Percentiles rank a stretch among this genome's conserved stretches.
Conservation (phyloP, 2,113 vertebrate species). For the Atlantisia rogersi region DNA sequence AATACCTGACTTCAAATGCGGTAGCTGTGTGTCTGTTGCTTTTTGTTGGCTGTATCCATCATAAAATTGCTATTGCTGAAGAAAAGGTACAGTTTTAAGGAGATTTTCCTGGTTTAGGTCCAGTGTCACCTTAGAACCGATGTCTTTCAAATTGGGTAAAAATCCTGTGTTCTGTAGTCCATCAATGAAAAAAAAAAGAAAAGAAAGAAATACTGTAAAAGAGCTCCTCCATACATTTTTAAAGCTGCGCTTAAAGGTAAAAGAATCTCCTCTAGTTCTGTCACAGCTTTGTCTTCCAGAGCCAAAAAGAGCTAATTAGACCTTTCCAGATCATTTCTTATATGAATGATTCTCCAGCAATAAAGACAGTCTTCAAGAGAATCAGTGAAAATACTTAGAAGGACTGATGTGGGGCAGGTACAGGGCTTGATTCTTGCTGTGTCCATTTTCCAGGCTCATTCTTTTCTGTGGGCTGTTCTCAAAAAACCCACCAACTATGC, state of each 20-base stretch:
- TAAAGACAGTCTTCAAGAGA: not conserved
- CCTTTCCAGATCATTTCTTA: not conserved
- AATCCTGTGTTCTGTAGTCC: not conserved
- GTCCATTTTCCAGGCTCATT: not conserved
- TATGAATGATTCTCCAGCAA: not conserved
- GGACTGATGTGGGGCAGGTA: not conserved
- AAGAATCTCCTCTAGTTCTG: not conserved
- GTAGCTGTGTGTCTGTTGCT: not conserved
- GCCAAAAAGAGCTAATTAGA: not conserved
- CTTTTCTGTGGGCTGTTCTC: not conserved
- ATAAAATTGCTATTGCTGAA: not conserved
- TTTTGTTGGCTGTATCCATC: not conserved
- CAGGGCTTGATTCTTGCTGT: not conserved
- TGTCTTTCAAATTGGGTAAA: not conserved
- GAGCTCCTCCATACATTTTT: not conserved
- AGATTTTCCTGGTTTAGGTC: not conserved
- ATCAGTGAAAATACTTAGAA: not conserved
- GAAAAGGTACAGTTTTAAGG: not conserved
- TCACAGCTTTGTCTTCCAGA: not conserved
- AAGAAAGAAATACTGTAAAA: not conserved
- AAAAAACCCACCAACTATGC: fast-evolving
- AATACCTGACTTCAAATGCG: not conserved
- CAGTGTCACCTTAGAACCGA: not conserved
- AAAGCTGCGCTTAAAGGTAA: not conserved
- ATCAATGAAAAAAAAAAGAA: not conserved